Percentiles rank a stretch among this genome's conserved stretches.
Evolutionary conservation across 35 echinoderm and acorn worm species (phyloP).

Genomic region (Heliocidaris tuberculata): DNA sequence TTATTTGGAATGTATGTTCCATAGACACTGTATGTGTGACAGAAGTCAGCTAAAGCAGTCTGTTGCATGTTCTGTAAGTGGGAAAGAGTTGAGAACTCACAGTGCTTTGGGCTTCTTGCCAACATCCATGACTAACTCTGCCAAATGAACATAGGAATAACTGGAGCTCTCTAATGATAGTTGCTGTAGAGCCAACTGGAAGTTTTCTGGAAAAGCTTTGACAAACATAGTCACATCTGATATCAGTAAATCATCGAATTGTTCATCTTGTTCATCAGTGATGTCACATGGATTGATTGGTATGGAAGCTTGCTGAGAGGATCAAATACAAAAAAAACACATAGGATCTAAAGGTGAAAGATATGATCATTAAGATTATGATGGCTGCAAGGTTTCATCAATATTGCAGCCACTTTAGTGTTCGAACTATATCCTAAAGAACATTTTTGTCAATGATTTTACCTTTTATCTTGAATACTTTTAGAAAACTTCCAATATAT

Average conservation of each 20-base stretch:
- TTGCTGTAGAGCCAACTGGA: background rate
- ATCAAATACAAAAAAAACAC: background rate
- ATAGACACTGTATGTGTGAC: too few species aligned
- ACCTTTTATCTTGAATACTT: too few species aligned
- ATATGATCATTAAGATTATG: background rate
- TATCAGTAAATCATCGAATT: background rate
- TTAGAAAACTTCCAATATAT: too few species aligned
- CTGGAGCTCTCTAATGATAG: background rate
- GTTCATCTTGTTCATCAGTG: constrained; percentile 4
- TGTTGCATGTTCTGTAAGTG: too few species aligned
- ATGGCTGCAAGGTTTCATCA: background rate
- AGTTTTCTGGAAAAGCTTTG: background rate
- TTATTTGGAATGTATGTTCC: too few species aligned
- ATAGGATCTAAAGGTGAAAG: background rate
- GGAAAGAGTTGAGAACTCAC: background rate
- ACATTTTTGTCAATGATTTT: too few species aligned
- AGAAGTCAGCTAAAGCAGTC: too few species aligned
- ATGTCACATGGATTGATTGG: constrained; percentile 32
- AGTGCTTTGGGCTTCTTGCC: constrained; percentile 26
- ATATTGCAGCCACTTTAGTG: too few species aligned
- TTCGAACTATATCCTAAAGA: too few species aligned
- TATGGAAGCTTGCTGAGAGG: background rate
- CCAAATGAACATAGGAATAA: background rate
- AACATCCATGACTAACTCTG: constrained; percentile 24
- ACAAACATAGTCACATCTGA: constrained; percentile 13